Base-by-base conservation (phyloP, 2,113 vertebrate species). In the Tragelaphus strepsiceros region DNA sequence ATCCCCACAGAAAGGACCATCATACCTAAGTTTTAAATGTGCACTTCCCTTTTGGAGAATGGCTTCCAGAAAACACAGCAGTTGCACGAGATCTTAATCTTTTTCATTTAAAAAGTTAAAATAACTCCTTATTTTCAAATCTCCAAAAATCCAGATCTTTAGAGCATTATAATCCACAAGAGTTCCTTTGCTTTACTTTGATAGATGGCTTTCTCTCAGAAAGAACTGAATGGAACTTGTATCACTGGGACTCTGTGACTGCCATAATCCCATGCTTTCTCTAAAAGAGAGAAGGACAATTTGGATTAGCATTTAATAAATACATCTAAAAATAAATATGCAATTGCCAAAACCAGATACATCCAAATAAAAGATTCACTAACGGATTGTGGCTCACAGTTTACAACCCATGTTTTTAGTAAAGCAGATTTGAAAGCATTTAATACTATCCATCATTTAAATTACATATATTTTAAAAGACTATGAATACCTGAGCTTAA, bases 41-140 rank as follows among this genome's bases (percentile, higher is more conserved):
- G 97, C 93, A 98, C 98, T 98, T 98, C 98, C 97, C 98, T 99
- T 98, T 74, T 94, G 98, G 98, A 99, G 98, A 99, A 99, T 28
- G 95, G 97, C 94, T 98, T 98, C 98, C 98, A 99, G 98, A 99
- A 98, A 94, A 98, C 83, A 95, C 91, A 98, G 96, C 28, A 98
- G 98, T 98, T 97, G 99, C 98, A 98, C 98, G 98, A 99, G 98
- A 99, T 98, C 99, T 98, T 98, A 97, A 95, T 98, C 97, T 78
- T 90, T 98, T 97, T 98, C 97, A 98, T 98, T 98, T 98, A 98
- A 84, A 96, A 97, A 59, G 82, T 95, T 97, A 98, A 99, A 74
- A 98, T 49, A 62, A 81, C 85, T 71, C 74, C 49, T 78, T 86
- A 77, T 92, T 97, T 93, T 94, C 82, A 93, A 88, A 12, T 15